Evolutionary conservation across 2,888 invertebrate species (phyloP), one percentile per base, ranked within the genome.

Genomic region (Ceriagrion tenellum): DNA sequence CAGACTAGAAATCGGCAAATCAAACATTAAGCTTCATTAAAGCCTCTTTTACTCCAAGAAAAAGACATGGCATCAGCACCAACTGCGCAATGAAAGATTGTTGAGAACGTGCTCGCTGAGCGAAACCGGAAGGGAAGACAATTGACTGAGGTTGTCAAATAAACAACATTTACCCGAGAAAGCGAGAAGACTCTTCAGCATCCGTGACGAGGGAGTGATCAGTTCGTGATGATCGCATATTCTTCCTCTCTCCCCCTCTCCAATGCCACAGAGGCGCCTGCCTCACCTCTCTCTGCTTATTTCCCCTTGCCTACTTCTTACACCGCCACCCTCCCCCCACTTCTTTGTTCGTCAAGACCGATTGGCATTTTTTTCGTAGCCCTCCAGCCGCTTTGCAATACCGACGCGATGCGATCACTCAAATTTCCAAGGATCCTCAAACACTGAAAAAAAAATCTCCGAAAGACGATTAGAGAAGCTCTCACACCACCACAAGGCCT

Each of bases 371-470:
- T 35, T 81, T 26, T 69, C 23, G 12, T 1, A 20, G 12, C 59
- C 59, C 13, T 35, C 81, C 35, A 12, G 26, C 23, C 69, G 69
- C 69, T 69, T 69, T 26, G 69, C 69, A 81, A 81, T 81, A 81
- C 81, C 81, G 26, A 81, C 12, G 81, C 81, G 81, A 81, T 81
- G 81, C 81, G 13, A 81, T 81, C 81, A 81, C 81, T 81, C 81
- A 81, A 81, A 35, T 16, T 81, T 81, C 35, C 81, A 30, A 81
- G 35, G 81, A 35, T 35, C 35, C 81, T 20, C 81, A 81, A 81
- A 81, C 81, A 81, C 81, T 81, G 81, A 81, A 81, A 59, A 81
- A 81, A 59, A 81, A 81, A 81, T 81, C 81, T 81, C 81, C 13
- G 35, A 16, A 35, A 81, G 81, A 81, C 35, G 81, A 81, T 81